Conservation (phyloP, 2,797 vertebrate species). For the Pantherophis vulpinus region DNA sequence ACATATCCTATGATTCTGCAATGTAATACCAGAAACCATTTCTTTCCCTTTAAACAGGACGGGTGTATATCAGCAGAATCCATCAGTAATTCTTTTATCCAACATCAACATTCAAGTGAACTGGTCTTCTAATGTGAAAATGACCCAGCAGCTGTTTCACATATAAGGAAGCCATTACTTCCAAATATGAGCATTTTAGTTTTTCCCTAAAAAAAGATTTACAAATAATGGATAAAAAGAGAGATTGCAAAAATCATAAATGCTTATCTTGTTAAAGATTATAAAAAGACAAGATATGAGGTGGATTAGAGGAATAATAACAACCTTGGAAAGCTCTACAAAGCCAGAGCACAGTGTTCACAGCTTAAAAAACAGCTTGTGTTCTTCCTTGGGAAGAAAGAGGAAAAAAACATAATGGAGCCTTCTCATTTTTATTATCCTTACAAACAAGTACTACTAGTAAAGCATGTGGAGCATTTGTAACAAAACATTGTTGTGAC, state of each 20-base stretch:
- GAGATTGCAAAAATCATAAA: conserved; percentile 28
- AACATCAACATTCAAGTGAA: background rate
- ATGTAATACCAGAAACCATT: background rate
- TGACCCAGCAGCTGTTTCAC: background rate
- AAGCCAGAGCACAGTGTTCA: background rate
- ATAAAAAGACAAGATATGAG: conserved; percentile 14
- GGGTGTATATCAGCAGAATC: background rate
- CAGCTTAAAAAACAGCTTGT: background rate
- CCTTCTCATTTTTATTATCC: background rate
- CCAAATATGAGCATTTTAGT: background rate
- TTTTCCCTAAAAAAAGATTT: background rate
- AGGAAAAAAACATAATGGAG: background rate
- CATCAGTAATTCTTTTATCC: background rate
- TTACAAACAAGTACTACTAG: background rate
- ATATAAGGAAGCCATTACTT: background rate
- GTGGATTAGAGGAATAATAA: conserved; percentile 12
- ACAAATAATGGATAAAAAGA: background rate
- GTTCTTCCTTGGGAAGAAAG: conserved; percentile 1
- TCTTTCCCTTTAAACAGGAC: background rate
- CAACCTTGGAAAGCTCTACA: conserved; percentile 17
- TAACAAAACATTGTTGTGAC: background rate
- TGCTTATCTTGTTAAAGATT: background rate
- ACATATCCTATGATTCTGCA: background rate
- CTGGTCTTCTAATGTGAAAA: background rate
- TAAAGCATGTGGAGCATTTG: background rate